Base-by-base conservation (phyloP, 2,113 vertebrate species). In the Mustelus asterias region DNA sequence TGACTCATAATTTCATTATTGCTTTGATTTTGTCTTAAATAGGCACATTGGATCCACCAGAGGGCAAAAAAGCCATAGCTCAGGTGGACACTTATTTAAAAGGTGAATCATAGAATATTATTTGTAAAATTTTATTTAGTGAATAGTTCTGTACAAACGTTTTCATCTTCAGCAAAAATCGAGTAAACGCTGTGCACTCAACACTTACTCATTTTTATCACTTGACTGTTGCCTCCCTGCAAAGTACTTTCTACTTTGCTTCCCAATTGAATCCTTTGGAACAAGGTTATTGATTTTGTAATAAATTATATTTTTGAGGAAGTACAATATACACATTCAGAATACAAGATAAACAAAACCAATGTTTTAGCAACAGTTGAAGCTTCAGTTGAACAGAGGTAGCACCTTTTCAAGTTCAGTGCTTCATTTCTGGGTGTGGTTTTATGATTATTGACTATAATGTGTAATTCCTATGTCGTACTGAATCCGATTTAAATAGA, bases 311-410 rank as follows among this genome's bases (percentile, higher is more conserved):
- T 67, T 93, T 67, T 33, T 93, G 54, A 26, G n/a, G 33, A 67
- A 93, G n/a, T 67, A 16, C 18, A 24, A 88, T 9, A 88, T 33
- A 48, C 22, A 16, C 44, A 48, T 89, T 48, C 80, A 26, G 48
- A 92, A 93, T 93, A 89, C 24, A 93, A 63, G 95, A 85, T 88
- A 88, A 69, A 96, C 80, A 88, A 13, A 80, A 29, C 22, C 44
- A 22, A 44, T 88, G 37, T 95, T 96, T 22, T 69, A 95, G 44
- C 96, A 65, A 70, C 94, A 97, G 86, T 72, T 96, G 90, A 93
- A 96, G 37, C 65, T 97, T 96, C 96, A 96, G 22, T 58, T 96
- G 96, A 97, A 96, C 96, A 95, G 95, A 96, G 96, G 96, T 96
- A 95, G 96, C 95, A 96, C 7, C 11, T 5, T 48, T 29, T 60